Evolutionary conservation across 2,113 vertebrate genomes (phyloP), one percentile per base, ranked within the genome.

Genomic region (Gallinago media): DNA sequence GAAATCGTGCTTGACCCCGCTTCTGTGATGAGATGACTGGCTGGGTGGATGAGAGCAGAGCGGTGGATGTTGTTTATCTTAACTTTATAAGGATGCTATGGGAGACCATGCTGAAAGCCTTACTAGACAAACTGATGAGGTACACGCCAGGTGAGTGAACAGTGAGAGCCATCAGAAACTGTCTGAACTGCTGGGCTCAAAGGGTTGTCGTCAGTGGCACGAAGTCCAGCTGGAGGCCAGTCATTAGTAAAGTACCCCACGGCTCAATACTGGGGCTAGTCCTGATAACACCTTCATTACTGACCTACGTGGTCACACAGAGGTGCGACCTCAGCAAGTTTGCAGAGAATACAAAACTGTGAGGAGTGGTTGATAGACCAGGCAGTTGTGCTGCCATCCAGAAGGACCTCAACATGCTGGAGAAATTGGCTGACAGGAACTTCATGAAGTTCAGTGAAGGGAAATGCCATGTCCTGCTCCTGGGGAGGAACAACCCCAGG

Each of bases 131-230:
- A 32, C 31, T 2, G 2, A 12, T 72, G 31, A 66, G 72, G 38
- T 73, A 18, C 8, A 5, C 1, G 3, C 32, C 15, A 52, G 22
- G 26, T 73, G 55, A 31, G 20, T 15, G 58, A 50, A 55, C 38
- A 15, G 4, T 21, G 44, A 47, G 23, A 42, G 20, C 0, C 0
- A 20, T 47, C 52, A 49, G 38, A 50, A 71, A 34, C 23, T 21
- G 16, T 22, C 74, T 47, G 32, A 71, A n/a, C 25, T 87, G 22
- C 17, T 1, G 1, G 26, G 13, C 52, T 85, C 11, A 36, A 4
- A 78, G 31, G 19, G 8, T 34, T 56, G 23, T 34, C 34, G 26
- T 52, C 17, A 16, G 46, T 77, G 44, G n/a, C 55, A 44, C 14
- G 3, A 19, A 1, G 1, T 87, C 68, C n/a, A 81, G 36, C 56